Base-by-base conservation (phyloP, 2,113 vertebrate species). In the Nematolebias whitei region DNA sequence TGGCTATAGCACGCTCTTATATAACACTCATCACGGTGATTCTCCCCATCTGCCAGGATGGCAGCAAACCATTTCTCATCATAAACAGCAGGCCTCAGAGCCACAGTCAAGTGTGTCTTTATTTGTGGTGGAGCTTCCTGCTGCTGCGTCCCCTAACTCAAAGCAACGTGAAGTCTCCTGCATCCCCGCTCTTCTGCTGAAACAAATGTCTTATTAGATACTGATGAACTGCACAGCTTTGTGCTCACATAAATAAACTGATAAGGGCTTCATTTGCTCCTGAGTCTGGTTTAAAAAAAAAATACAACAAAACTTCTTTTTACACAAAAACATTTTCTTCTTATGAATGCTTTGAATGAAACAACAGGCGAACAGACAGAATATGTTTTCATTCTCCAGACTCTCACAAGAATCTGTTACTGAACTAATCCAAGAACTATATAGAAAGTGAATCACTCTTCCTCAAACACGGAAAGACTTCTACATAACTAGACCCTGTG, bases 211-310 rank as follows among this genome's bases (percentile, higher is more conserved):
- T 62, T 68, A 57, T 38, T 64, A 75, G 71, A 53, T 49, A 32
- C 19, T 32, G 63, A 38, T 22, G 29, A 1, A 43, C 70, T 58
- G 82, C 26, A 74, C 48, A 19, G 35, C 79, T 62, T 77, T 65
- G 20, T 67, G 51, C 54, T 70, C 70, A 84, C 87, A 79, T 86
- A 87, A 80, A 72, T 58, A 19, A 38, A 75, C 60, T 66, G 68
- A 83, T 69, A 76, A 67, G 71, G 35, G 57, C 70, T 84, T 84
- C 29, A 64, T 83, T 82, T 78, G 32, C 44, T 49, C 22, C 39
- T 39, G 43, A 51, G 45, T 52, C 26, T 62, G 57, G 32, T 8
- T 8, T 8, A 35, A 38, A 78, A 24, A 13, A 58, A 15, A 20
- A 54, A 49, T 67, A 78, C 53, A 65, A 47, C 59, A 74, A 57